These are phyloP conservation scores for Urocynchramus pylzowi DNA, from an alignment of 2,113 vertebrate species.

Conservation along the genomic window DNA sequence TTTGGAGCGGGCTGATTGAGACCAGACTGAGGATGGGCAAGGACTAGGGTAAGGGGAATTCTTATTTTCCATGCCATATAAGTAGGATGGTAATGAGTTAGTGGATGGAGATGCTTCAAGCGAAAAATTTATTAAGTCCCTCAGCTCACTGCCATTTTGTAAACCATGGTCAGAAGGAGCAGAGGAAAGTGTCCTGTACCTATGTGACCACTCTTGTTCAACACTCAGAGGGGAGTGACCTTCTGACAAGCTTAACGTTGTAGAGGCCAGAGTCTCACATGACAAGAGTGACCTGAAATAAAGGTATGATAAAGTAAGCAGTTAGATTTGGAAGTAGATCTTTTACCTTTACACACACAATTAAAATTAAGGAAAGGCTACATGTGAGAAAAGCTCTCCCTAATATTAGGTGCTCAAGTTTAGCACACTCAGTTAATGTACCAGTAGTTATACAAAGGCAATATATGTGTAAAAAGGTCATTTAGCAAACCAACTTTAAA, in stretches of 20 bases:
- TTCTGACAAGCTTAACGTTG: constrained; percentile 83
- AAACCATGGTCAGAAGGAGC: constrained; percentile 69
- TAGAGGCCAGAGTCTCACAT: constrained; percentile 82
- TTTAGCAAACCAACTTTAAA: neutral
- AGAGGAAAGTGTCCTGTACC: constrained; percentile 78
- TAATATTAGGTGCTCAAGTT: neutral
- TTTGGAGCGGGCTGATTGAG: constrained; percentile 75
- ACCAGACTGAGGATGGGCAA: constrained; percentile 66
- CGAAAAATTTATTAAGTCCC: constrained; percentile 71
- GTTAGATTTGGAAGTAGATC: neutral
- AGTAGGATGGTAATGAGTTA: constrained; percentile 81
- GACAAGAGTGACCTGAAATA: constrained; percentile 84
- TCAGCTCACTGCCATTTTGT: constrained; percentile 74
- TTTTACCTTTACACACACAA: neutral
- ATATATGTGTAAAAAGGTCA: neutral
- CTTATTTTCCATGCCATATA: constrained; percentile 79
- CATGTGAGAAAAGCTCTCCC: neutral
- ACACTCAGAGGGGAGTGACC: constrained; percentile 80
- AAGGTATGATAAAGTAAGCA: neutral
- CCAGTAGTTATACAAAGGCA: neutral
- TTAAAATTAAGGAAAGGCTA: neutral
- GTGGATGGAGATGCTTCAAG: constrained; percentile 75
- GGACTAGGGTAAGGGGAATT: constrained; percentile 70
- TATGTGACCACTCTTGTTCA: constrained; percentile 85
- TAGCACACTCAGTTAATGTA: neutral